phyloP scores from a whole-genome alignment of 2,113 vertebrate genomes.

The Helogale parvula region DNA sequence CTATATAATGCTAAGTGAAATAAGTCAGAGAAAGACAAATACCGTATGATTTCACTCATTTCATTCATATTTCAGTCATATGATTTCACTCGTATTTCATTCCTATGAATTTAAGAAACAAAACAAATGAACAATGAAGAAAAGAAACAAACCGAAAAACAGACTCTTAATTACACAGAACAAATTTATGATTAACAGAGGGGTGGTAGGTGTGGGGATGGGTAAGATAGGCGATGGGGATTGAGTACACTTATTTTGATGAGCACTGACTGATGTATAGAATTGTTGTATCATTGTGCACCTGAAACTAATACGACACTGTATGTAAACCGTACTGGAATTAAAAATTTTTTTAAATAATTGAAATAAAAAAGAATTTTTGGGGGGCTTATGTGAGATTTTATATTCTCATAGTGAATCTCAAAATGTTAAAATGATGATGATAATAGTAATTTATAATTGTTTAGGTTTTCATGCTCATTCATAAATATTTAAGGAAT shows the following conservation, averaged over 20 bases:
- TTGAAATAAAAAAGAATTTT: not conserved
- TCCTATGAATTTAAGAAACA: not conserved
- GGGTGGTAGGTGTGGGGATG: not conserved
- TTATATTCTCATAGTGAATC: constrained; percentile 30
- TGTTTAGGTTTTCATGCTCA: not conserved
- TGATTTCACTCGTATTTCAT: not conserved
- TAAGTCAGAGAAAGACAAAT: not conserved
- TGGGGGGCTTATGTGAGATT: not conserved
- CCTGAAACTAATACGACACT: not conserved
- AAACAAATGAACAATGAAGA: not conserved
- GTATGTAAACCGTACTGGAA: not conserved
- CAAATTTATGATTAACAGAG: not conserved
- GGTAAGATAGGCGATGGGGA: not conserved
- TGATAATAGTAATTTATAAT: not conserved
- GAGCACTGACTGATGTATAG: not conserved
- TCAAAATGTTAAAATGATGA: not conserved
- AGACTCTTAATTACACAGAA: not conserved
- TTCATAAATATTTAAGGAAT: not conserved
- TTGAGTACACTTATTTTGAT: not conserved
- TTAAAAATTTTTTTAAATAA: not conserved
- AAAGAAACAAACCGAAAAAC: not conserved
- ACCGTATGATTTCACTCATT: not conserved
- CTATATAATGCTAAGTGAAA: not conserved
- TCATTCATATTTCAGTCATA: not conserved
- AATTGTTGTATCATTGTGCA: not conserved